phyloP scores from a whole-genome alignment of 2,113 vertebrate species.

The Plestiodon gilberti region DNA sequence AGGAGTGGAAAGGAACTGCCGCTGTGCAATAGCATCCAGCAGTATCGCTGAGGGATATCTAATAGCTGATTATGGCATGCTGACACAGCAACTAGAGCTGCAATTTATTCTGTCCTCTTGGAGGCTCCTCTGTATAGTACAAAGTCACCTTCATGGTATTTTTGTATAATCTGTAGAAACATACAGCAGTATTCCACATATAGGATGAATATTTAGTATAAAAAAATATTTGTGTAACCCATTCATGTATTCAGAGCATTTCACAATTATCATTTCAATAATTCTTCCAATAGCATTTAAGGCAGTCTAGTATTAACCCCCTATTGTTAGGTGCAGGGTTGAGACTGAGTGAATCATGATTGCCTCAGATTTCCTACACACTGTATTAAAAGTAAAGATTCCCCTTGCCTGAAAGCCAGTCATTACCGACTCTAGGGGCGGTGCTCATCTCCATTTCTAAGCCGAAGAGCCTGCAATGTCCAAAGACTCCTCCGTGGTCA shows the following conservation, averaged over 20 bases:
- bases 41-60: background rate
- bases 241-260: background rate
- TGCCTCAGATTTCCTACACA: background rate
- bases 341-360: background rate
- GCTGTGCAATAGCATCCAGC: background rate
- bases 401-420: too few species aligned
- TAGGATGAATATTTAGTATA: background rate
- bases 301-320: background rate
- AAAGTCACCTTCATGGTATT: constrained; percentile 5
- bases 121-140: background rate
- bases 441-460: too few species aligned
- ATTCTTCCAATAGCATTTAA: background rate
- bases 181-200: constrained; percentile 17
- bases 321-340: background rate
- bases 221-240: background rate
- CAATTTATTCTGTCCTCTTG: background rate
- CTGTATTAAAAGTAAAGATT: too few species aligned
- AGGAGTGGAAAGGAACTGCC: background rate
- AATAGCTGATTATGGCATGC: background rate
- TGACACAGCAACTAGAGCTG: background rate
- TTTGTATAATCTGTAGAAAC: background rate
- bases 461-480: too few species aligned
- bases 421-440: too few species aligned
- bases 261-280: background rate
- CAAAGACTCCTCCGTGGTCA: too few species aligned